Base-by-base conservation (phyloP, 2,888 invertebrate genomes). In the Morpho helenor region DNA sequence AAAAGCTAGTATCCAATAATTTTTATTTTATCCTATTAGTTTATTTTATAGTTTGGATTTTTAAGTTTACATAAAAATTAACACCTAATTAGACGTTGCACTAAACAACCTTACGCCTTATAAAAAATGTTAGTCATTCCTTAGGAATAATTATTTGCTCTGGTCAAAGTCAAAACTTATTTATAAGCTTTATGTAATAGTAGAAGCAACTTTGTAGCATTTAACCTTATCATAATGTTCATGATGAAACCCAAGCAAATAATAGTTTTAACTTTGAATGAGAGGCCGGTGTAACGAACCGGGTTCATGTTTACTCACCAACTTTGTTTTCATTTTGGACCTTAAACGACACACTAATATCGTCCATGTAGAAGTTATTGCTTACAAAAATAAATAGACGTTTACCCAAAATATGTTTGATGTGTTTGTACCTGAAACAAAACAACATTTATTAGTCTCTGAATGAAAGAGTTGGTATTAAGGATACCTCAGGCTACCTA, bases 351-450 rank as follows among this genome's bases (percentile, higher is more conserved):
- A 40, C n/a, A 45, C 10, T 31, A 7, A n/a, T 31, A 49, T 44
- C 42, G 40, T 23, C 10, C 23, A 9, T 44, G 56, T 22, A 49
- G 6, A 22, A 48, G 10, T 59, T 53, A 61, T 66, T 71, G 69
- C 70, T 68, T 49, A 66, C 59, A 49, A 63, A 45, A 65, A 62
- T 40, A 22, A 49, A 40, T 51, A 68, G 71, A 70, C 59, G 65
- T 57, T 50, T 54, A 8, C 7, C 9, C 16, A 31, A 31, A 31
- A 31, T 31, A 31, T 23, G 7, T 46, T 49, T 39, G 51, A 40
- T 41, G 42, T 48, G 49, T 42, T 49, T 47, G 10, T 70, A 71
- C 70, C 71, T 72, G 69, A 7, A 72, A 71, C 63, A 66, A 60
- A 59, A 59, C 8, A 40, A 46, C 4, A 42, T 58, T 39, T 49